A percentile compares a stretch with the other conserved stretches of the same genome.
These are phyloP conservation scores for Leptura quadrifasciata DNA, from an alignment of 2,888 invertebrate species.

Conservation along the genomic window DNA sequence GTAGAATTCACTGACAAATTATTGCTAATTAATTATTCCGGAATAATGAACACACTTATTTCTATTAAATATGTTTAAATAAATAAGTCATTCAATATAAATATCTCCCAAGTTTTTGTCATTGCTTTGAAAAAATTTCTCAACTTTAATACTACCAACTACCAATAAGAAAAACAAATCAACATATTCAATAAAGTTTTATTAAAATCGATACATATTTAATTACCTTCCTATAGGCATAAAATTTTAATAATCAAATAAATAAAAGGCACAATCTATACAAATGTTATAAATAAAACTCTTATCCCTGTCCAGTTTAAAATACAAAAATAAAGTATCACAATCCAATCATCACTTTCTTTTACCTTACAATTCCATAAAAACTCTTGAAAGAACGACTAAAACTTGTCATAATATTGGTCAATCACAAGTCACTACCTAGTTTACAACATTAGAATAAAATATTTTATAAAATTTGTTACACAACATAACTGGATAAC, in stretches of 20 bases:
- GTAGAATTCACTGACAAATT: no score
- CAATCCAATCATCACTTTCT: constrained; percentile 68
- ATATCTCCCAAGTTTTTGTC: no score
- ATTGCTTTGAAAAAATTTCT: no score
- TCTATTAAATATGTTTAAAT: no score
- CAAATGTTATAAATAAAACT: constrained; percentile 68
- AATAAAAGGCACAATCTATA: constrained; percentile 73
- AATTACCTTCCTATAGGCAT: constrained; percentile 67
- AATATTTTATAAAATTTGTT: constrained; percentile 62
- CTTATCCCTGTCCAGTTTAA: constrained; percentile 63
- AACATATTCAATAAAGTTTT: constrained; percentile 62
- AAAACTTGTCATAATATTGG: constrained; percentile 59
- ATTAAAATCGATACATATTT: constrained; percentile 69
- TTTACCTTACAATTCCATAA: constrained; percentile 51
- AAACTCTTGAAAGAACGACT: constrained; percentile 52
- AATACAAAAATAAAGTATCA: constrained; percentile 74
- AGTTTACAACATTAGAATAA: constrained; percentile 58
- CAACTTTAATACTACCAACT: no score
- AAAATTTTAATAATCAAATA: constrained; percentile 68
- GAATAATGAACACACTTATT: no score
- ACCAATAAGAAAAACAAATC: neutral
- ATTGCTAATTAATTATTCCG: no score
- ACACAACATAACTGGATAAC: constrained; percentile 60
- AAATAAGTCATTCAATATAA: no score
- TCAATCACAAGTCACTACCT: constrained; percentile 57